Evolutionary conservation across 1,140 invertebrate genomes (phyloP).

Genomic region (Hesperophylax magnus): DNA sequence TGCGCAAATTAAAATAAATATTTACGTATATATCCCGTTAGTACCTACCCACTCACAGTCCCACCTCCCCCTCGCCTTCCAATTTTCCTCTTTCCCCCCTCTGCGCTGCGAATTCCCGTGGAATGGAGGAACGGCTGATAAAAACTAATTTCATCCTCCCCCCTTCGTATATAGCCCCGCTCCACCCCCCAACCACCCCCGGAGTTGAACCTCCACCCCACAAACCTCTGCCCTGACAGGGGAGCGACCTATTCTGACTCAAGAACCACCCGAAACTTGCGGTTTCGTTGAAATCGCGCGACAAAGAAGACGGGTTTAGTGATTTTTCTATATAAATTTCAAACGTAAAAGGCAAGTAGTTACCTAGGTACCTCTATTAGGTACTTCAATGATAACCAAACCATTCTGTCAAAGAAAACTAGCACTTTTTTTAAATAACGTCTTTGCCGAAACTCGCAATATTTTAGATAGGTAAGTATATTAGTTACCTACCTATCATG

Average conservation of each 20-base stretch:
- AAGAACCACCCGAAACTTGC: constrained; percentile 9
- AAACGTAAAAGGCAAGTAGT: background rate
- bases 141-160: constrained; percentile 55
- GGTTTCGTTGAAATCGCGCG: background rate
- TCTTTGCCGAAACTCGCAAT: too few species aligned
- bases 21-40: constrained; percentile 1
- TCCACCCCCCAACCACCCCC: constrained; percentile 10
- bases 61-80: background rate
- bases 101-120: constrained; percentile 49
- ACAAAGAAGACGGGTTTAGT: background rate
- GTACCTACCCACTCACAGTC: background rate
- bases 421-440: too few species aligned
- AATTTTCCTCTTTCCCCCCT: background rate
- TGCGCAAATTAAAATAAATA: constrained; percentile 43
- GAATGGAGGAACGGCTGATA: constrained; percentile 57
- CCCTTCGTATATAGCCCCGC: background rate
- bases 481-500: too few species aligned
- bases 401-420: too few species aligned
- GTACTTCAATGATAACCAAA: too few species aligned
- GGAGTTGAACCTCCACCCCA: constrained; percentile 6
- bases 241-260: background rate
- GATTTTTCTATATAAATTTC: background rate
- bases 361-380: too few species aligned
- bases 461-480: too few species aligned
- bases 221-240: background rate